Conservation (phyloP, 1,140 invertebrate genomes). For the Portunus trituberculatus region DNA sequence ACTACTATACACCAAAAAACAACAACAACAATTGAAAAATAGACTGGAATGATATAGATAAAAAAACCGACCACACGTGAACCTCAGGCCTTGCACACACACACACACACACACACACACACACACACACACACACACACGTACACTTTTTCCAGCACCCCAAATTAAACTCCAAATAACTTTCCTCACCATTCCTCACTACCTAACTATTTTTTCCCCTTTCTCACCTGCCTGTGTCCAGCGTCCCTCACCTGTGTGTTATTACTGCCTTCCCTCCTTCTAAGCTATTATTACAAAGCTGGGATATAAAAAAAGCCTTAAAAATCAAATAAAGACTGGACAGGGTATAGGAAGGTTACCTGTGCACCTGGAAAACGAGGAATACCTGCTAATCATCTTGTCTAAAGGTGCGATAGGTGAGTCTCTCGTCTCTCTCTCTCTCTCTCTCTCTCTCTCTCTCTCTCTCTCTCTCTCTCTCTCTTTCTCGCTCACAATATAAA, state of each 20-base stretch:
- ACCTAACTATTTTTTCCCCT: not conserved
- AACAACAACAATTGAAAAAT: no score
- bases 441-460: no score
- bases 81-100: not conserved
- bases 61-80: not conserved
- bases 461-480: no score
- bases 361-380: not conserved
- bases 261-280: not conserved
- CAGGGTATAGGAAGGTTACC: not conserved
- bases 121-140: slow-evolving; percentile 1
- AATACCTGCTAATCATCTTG: not conserved
- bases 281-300: not conserved
- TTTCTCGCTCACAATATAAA: not conserved
- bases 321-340: not conserved
- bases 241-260: not conserved
- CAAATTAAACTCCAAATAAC: not conserved
- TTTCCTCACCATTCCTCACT: not conserved
- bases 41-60: no score
- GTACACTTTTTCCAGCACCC: not conserved
- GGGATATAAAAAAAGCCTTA: not conserved
- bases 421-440: no score
- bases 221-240: not conserved
- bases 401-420: not conserved
- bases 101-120: slow-evolving; percentile 20
- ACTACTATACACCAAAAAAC: not conserved